phyloP scores from a whole-genome alignment of 2,888 invertebrate species.

The Harpalus rufipes region DNA sequence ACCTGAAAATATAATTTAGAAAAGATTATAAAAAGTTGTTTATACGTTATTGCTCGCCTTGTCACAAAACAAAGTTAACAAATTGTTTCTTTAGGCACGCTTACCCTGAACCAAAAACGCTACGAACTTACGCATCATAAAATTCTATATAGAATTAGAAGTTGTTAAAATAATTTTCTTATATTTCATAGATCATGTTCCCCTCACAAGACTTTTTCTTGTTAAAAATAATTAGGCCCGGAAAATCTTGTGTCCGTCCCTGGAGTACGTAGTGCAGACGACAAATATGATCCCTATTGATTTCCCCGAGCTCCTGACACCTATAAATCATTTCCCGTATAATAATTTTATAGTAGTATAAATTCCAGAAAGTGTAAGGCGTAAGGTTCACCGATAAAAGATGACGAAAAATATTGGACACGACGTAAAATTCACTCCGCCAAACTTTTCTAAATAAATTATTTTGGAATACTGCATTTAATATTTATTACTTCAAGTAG shows the following conservation, averaged over 20 bases:
- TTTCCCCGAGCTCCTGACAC: conserved; percentile 55
- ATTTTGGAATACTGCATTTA: conserved; percentile 22
- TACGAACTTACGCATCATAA: too few species aligned
- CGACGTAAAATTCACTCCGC: conserved; percentile 28
- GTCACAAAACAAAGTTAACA: too few species aligned
- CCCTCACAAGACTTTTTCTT: background rate
- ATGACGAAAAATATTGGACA: too few species aligned
- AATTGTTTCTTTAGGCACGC: too few species aligned
- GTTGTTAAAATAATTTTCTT: background rate
- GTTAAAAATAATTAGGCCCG: conserved; percentile 2
- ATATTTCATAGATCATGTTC: background rate
- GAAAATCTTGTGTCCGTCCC: background rate
- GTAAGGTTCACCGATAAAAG: too few species aligned
- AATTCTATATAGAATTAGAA: background rate
- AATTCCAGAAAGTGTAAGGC: conserved; percentile 44
- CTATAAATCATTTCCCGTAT: conserved; percentile 64
- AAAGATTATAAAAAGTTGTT: too few species aligned
- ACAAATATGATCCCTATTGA: conserved; percentile 66
- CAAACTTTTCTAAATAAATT: conserved; percentile 48
- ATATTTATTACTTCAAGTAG: conserved; percentile 33
- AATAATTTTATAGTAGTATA: conserved; percentile 65
- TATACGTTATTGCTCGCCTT: too few species aligned
- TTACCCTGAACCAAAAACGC: too few species aligned
- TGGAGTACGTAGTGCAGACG: conserved; percentile 51
- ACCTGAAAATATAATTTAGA: too few species aligned